Percentiles rank a stretch among this genome's conserved stretches.
Evolutionary conservation across 2,113 vertebrate species (phyloP).

Genomic region (Cochlearius cochlearius): DNA sequence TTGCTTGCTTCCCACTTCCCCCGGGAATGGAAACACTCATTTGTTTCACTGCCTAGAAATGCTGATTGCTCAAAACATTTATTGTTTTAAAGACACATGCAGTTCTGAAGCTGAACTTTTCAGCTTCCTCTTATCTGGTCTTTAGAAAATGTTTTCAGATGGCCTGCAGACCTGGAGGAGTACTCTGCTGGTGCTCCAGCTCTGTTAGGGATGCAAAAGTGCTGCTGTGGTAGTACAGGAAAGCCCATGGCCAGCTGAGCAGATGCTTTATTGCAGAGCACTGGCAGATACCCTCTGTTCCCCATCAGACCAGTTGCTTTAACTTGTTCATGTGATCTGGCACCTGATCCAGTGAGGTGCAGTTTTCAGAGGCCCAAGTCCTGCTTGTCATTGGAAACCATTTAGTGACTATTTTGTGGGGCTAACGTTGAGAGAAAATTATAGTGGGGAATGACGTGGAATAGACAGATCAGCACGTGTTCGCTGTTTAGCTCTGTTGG

Average conservation of each 20-base stretch:
- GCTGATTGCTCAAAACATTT: constrained; percentile 44
- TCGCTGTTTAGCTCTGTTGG: background rate
- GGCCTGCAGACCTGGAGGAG: background rate
- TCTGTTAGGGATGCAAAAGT: background rate
- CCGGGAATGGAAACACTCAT: background rate
- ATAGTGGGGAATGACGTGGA: background rate
- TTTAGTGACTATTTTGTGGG: background rate
- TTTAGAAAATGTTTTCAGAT: background rate
- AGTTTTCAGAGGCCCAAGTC: background rate
- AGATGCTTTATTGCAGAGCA: background rate
- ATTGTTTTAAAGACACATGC: background rate
- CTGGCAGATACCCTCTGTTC: background rate
- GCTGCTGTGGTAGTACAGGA: background rate
- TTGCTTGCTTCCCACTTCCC: constrained; percentile 39
- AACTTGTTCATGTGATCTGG: background rate
- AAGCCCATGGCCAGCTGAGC: background rate
- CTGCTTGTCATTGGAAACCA: background rate
- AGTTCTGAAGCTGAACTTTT: background rate
- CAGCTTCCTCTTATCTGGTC: background rate
- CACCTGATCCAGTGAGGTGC: background rate
- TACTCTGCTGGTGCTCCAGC: background rate
- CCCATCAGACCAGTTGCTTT: background rate
- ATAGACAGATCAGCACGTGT: background rate
- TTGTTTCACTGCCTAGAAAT: constrained; percentile 38
- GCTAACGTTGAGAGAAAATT: background rate